phyloP scores from a whole-genome alignment of 2,888 invertebrate species.

The Marronus borbonicus region DNA sequence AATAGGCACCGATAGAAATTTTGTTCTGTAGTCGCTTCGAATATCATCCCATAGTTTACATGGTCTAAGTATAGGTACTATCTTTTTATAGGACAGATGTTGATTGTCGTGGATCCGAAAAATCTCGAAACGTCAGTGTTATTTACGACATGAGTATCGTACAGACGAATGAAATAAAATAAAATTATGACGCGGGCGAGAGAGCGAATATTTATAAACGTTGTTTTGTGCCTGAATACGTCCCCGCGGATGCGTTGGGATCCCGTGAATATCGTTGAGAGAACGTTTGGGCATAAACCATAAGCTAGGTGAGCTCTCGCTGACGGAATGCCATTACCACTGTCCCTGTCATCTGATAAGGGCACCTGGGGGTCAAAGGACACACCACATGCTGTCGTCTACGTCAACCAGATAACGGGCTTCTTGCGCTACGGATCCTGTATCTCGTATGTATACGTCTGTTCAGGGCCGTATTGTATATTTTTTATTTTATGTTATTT shows the following conservation, averaged over 20 bases:
- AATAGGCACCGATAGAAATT: not conserved
- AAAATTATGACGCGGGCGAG: constrained; percentile 58
- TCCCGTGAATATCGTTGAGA: constrained; percentile 29
- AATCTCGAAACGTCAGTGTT: constrained; percentile 39
- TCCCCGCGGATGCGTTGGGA: constrained; percentile 50
- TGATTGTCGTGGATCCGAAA: constrained; percentile 31
- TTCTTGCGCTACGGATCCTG: constrained; percentile 45
- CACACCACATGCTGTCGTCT: constrained; percentile 64
- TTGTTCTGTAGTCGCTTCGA: not conserved
- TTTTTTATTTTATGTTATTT: constrained; percentile 31
- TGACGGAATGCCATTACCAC: constrained; percentile 69
- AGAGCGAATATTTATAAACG: constrained; percentile 59
- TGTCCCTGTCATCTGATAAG: constrained; percentile 68
- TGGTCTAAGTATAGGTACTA: constrained; percentile 19
- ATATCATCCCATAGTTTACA: constrained; percentile 5
- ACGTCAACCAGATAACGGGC: constrained; percentile 53
- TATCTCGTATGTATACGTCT: constrained; percentile 27
- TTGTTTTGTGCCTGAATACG: constrained; percentile 44
- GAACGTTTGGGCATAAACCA: constrained; percentile 54
- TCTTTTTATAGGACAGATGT: constrained; percentile 37
- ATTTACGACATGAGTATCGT: constrained; percentile 57
- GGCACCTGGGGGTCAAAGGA: constrained; percentile 65
- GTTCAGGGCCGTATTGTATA: constrained; percentile 38
- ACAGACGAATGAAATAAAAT: constrained; percentile 60
- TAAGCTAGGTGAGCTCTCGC: constrained; percentile 53